Conservation (phyloP, 2,888 invertebrate species). For the Hyalella azteca region DNA sequence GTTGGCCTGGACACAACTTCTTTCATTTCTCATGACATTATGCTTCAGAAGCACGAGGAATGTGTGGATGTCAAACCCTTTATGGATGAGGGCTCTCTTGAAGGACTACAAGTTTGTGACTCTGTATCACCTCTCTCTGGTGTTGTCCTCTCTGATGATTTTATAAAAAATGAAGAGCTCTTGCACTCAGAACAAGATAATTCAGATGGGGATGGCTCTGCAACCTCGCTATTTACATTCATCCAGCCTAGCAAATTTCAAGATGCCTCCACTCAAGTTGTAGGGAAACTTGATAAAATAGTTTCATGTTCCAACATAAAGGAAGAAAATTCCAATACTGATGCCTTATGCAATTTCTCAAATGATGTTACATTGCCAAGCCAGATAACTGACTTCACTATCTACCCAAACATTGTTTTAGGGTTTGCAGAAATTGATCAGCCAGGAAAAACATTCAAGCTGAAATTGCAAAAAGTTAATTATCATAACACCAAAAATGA, state of each 20-base stretch:
- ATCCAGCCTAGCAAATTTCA: not conserved
- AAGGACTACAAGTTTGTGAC: slow-evolving; percentile 10
- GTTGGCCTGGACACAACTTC: slow-evolving; percentile 45
- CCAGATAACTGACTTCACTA: slow-evolving; percentile 6
- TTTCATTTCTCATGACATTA: slow-evolving; percentile 50
- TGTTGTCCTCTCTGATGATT: not conserved
- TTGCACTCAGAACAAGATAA: not conserved
- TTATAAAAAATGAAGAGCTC: not conserved
- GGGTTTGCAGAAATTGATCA: slow-evolving; percentile 7
- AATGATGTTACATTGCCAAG: not conserved
- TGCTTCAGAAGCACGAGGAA: slow-evolving; percentile 54
- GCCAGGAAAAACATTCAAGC: not conserved
- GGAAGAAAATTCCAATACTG: not conserved
- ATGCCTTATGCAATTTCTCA: not conserved
- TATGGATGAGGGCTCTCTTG: slow-evolving; percentile 6
- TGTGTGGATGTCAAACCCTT: slow-evolving; percentile 8
- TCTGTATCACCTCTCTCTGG: not conserved
- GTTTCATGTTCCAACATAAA: not conserved
- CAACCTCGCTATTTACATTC: not conserved
- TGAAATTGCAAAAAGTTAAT: slow-evolving; percentile 18
- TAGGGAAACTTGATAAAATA: not conserved
- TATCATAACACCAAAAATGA: not conserved
- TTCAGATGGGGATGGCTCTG: not conserved
- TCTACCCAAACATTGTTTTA: slow-evolving; percentile 31
- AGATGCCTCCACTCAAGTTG: not conserved